phyloP scores from a whole-genome alignment of 2,888 invertebrate species.

The Nipponacmea schrenckii region DNA sequence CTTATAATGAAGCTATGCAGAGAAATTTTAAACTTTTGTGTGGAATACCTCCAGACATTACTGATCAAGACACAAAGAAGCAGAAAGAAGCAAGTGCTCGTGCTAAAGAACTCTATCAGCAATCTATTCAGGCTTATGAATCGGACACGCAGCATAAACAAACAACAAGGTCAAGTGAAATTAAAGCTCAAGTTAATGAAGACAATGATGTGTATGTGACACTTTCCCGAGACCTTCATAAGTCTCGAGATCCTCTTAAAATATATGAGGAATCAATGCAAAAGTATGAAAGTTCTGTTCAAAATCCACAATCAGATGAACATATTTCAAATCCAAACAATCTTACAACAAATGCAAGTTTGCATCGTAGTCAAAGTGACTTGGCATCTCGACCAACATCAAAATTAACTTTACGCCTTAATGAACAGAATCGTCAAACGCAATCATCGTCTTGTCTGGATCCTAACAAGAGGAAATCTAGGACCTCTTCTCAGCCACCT shows the following conservation, averaged over 20 bases:
- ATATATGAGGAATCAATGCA: slow-evolving; percentile 58
- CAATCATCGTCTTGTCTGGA: background rate
- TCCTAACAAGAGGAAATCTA: background rate
- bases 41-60: slow-evolving; percentile 38
- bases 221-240: slow-evolving; percentile 36
- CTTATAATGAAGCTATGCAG: slow-evolving; percentile 58
- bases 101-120: slow-evolving; percentile 57
- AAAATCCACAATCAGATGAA: slow-evolving; percentile 13
- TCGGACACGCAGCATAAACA: slow-evolving; percentile 29
- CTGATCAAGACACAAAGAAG: slow-evolving; percentile 39
- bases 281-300: slow-evolving; percentile 37
- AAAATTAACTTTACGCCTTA: slow-evolving; percentile 17
- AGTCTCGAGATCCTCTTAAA: slow-evolving; percentile 40
- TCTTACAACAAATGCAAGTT: slow-evolving; percentile 12
- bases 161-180: slow-evolving; percentile 21
- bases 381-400: slow-evolving; percentile 23
- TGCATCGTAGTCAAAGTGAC: slow-evolving; percentile 33
- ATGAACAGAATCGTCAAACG: background rate
- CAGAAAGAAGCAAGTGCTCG: slow-evolving; percentile 53
- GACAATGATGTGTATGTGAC: slow-evolving; percentile 31
- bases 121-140: slow-evolving; percentile 46
- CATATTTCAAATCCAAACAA: too few species aligned
- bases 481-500: background rate
- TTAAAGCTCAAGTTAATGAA: slow-evolving; percentile 23
- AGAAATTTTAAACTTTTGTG: slow-evolving; percentile 48